phyloP scores from a whole-genome alignment of 2,113 vertebrate species.

The Crotalus viridis region DNA sequence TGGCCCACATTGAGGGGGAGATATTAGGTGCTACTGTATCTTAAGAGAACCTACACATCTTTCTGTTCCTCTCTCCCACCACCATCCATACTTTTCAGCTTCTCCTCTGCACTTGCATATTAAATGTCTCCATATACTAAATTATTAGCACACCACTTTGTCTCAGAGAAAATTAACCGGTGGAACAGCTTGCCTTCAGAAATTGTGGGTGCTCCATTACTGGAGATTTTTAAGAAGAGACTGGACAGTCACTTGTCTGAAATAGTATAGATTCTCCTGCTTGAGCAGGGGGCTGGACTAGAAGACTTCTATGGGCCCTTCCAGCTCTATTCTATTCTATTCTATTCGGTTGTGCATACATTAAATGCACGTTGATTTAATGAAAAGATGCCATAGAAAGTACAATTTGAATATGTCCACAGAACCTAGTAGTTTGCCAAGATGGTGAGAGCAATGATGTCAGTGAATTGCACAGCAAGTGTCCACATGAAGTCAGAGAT shows the following conservation, averaged over 20 bases:
- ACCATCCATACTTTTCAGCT: not conserved
- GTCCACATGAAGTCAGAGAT: too few relatives aligned
- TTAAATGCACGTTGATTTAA: not conserved
- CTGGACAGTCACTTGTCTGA: too few relatives aligned
- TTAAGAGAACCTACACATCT: not conserved
- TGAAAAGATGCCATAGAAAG: not conserved
- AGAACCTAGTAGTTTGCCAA: not conserved
- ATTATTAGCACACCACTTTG: not conserved
- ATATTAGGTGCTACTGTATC: not conserved
- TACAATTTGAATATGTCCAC: not conserved
- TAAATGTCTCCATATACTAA: not conserved
- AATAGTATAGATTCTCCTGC: too few relatives aligned
- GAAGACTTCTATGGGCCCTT: too few relatives aligned
- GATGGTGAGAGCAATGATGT: not conserved
- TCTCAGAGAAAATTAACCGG: too few relatives aligned
- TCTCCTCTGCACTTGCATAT: not conserved
- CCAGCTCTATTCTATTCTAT: too few relatives aligned
- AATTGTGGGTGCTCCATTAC: too few relatives aligned
- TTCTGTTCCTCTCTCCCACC: not conserved
- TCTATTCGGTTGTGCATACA: not conserved
- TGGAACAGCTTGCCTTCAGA: too few relatives aligned
- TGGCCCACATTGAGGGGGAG: not conserved
- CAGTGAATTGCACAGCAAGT: too few relatives aligned
- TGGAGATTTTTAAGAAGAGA: too few relatives aligned
- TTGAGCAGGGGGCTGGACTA: too few relatives aligned